Evolutionary conservation across 2,797 vertebrate species (phyloP), one percentile per base, ranked within the genome.

Genomic region (Spondyliosoma cantharus): DNA sequence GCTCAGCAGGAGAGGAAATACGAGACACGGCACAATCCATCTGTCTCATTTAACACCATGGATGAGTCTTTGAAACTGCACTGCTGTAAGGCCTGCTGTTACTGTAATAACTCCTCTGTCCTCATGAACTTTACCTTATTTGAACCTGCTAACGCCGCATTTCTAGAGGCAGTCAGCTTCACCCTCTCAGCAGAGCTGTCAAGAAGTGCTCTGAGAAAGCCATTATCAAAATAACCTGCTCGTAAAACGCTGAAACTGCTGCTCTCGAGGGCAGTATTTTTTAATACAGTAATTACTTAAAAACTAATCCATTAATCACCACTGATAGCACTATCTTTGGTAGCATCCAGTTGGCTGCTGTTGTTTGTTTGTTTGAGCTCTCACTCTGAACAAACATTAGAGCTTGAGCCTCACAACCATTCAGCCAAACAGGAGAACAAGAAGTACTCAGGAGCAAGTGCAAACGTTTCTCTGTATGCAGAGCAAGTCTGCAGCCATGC

Each of bases 1-100:
- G 84, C 90, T 87, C 80, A 80, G 89, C 84, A 78, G 89, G 89
- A 86, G 91, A 45, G 85, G 89, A 80, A 91, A 93, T 83, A 70
- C 54, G 90, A 92, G 84, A 84, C 80, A 62, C 17, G 43, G 77
- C 75, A 78, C 32, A 80, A 79, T 79, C 71, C 61, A 56, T 76
- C 82, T 70, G 82, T 83, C 76, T 90, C 86, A 73, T 86, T 87
- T 85, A 80, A 88, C 85, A 80, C 78, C 14, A 54, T 61, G 62
- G 67, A 68, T n/a, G 13, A 72, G 78, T 79, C 78, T 79, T 50
- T 76, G 60, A 85, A 89, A 58, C 6, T 27, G 61, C 32, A 37
- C 37, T 37, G 37, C 37, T 37, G 54, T 13, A 3, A 59, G 67
- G 71, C 29, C 64, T 57, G n/a, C 37, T 61, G 64, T 43, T 62